These are phyloP conservation scores for Oryctolagus cuniculus DNA, from an alignment of 2,113 vertebrate species.

Conservation along the genomic window DNA sequence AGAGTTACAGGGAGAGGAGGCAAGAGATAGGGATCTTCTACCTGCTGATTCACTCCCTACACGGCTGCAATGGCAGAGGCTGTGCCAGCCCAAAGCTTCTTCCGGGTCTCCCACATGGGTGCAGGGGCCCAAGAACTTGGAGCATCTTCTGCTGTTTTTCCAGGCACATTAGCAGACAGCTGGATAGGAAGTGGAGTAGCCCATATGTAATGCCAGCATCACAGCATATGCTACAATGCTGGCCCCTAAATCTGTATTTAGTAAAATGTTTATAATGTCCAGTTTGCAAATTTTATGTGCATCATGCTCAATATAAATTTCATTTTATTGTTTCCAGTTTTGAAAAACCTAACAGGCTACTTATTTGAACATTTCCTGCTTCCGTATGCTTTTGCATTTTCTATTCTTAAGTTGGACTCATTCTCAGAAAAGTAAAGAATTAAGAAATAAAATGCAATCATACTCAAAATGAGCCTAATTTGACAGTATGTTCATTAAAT, in stretches of 20 bases:
- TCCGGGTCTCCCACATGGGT: too few relatives aligned
- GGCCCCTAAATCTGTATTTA: conserved; percentile 5
- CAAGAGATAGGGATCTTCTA: too few relatives aligned
- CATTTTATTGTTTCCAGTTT: conserved; percentile 52
- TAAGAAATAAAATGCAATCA: conserved; percentile 41
- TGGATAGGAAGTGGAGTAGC: too few relatives aligned
- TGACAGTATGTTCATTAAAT: conserved; percentile 38
- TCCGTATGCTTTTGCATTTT: conserved; percentile 33
- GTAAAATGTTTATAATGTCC: background rate
- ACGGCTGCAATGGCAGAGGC: too few relatives aligned
- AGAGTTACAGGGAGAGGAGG: too few relatives aligned
- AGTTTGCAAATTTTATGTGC: conserved; percentile 44
- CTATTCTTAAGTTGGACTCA: conserved; percentile 34
- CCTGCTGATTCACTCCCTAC: too few relatives aligned
- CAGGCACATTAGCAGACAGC: too few relatives aligned
- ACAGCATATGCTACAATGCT: too few relatives aligned
- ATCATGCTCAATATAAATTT: conserved; percentile 6
- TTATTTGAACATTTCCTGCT: conserved; percentile 24
- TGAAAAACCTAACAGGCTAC: background rate
- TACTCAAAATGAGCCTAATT: conserved; percentile 26
- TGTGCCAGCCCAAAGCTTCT: too few relatives aligned
- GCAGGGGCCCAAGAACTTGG: too few relatives aligned
- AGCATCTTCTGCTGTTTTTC: too few relatives aligned
- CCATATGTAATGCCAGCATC: too few relatives aligned
- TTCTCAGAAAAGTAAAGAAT: conserved; percentile 11